Percentiles rank a stretch among this genome's conserved stretches.
Conservation (phyloP, 2,888 invertebrate species). For the Orthosia incerta region DNA sequence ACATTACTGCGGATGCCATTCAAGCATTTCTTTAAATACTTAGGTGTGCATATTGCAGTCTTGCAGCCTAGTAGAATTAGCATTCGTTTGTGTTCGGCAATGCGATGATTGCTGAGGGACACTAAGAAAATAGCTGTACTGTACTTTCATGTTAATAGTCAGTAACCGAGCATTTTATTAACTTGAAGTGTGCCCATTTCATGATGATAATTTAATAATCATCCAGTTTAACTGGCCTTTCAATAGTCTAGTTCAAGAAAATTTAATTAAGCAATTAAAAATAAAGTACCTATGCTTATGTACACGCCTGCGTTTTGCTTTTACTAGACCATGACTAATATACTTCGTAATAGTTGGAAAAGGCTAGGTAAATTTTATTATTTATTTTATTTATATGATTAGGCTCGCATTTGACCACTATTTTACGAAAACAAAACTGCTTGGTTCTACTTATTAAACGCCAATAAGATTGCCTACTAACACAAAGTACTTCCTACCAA, state of each 20-base stretch:
- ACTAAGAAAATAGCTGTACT: too few relatives aligned
- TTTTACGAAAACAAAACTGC: too few relatives aligned
- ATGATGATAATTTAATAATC: slow-evolving; percentile 19
- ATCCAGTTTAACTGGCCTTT: slow-evolving; percentile 23
- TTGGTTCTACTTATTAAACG: too few relatives aligned
- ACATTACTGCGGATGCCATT: slow-evolving; percentile 19
- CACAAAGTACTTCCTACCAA: too few relatives aligned
- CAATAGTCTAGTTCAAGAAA: background rate
- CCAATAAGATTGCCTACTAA: too few relatives aligned
- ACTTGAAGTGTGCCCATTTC: background rate
- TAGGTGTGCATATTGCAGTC: background rate
- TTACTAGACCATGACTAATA: background rate
- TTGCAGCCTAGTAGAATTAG: background rate
- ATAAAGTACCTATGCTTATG: background rate
- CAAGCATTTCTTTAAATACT: background rate
- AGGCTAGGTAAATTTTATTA: background rate
- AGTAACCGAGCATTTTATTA: background rate
- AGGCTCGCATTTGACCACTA: background rate
- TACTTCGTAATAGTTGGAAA: background rate
- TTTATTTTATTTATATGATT: background rate
- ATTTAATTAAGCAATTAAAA: slow-evolving; percentile 24
- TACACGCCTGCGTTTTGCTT: background rate
- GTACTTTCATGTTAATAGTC: slow-evolving; percentile 2
- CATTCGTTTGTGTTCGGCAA: too few relatives aligned
- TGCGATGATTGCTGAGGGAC: too few relatives aligned